A percentile compares a stretch with the other conserved stretches of the same genome.
phyloP scores from a whole-genome alignment of 1,140 invertebrate species.

The Pteromalus puparum region DNA sequence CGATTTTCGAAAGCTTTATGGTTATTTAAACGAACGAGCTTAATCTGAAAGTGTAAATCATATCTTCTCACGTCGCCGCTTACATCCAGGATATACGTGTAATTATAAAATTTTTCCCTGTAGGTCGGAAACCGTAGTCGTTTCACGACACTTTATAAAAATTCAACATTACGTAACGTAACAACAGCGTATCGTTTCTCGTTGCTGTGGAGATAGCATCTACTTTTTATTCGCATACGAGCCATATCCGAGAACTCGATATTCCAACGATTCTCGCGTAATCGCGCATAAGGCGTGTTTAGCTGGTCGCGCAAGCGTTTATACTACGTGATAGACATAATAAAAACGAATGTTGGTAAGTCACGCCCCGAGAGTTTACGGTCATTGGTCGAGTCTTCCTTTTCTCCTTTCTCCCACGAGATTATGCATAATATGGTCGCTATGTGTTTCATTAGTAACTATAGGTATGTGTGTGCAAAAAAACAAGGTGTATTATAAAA shows the following conservation, averaged over 20 bases:
- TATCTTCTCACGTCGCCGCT: too few relatives aligned
- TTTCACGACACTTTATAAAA: too few relatives aligned
- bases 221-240: too few relatives aligned
- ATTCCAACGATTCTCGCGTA: neutral
- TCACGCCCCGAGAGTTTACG: slow-evolving; percentile 21
- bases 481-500: neutral
- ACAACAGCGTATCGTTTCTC: neutral
- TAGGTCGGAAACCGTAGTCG: too few relatives aligned
- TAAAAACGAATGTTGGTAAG: slow-evolving; percentile 34
- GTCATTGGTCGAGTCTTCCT: slow-evolving; percentile 20
- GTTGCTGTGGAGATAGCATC: neutral
- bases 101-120: too few relatives aligned
- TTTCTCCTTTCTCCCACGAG: neutral
- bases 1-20: neutral
- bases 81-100: too few relatives aligned
- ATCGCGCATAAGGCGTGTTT: neutral
- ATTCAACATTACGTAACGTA: too few relatives aligned
- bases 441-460: neutral
- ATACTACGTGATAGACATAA: slow-evolving; percentile 18
- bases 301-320: neutral
- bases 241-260: neutral
- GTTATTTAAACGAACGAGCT: neutral
- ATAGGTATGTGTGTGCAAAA: neutral
- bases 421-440: neutral
- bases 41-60: too few relatives aligned